Base-by-base conservation (phyloP, 2,113 vertebrate species). In the Neolamprologus fasciatus region DNA sequence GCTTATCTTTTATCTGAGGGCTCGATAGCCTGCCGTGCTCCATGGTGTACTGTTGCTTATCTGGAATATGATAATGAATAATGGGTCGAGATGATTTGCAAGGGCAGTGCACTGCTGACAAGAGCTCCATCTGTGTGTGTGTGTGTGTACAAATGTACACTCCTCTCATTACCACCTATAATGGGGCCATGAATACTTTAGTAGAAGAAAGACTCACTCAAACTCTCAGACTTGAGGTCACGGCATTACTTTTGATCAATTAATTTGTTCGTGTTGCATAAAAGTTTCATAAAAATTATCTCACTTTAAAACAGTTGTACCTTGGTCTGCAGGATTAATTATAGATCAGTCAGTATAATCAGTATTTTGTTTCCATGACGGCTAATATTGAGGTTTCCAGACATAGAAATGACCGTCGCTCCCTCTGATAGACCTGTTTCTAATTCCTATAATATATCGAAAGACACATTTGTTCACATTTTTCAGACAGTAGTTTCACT, bases 111-210 rank as follows among this genome's bases (percentile, higher is more conserved):
- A 80, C 3, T 8, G 66, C 47, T 68, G 66, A 90, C 57, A 63
- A 54, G 47, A 80, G 3, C 63, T 31, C 35, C 85, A 40, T 83
- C 21, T 86, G 82, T 84, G 40, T 85, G 76, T 73, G 21, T 71
- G 68, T 71, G 66, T 84, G 79, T 40, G 51, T 35, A 21, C 45
- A 87, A 50, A 66, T 57, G 54, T 54, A 14, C 47, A 81, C 82
- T 85, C 82, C 61, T 88, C 83, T 89, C 37, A 83, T 93, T 91
- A 82, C 33, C 84, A 37, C 45, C 83, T 85, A 17, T 86, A 86
- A 89, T 81, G 73, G 87, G 31, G 19, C 68, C 87, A 89, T 92
- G 79, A 90, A 92, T 90, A 92, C 82, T 91, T 92, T 11, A 93
- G 71, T 16, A 23, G 83, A 66, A 71, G 82, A 37, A 84, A 73